These are phyloP conservation scores for Tympanoctomys barrerae DNA, from an alignment of 2,797 vertebrate genomes.

Conservation along the genomic window DNA sequence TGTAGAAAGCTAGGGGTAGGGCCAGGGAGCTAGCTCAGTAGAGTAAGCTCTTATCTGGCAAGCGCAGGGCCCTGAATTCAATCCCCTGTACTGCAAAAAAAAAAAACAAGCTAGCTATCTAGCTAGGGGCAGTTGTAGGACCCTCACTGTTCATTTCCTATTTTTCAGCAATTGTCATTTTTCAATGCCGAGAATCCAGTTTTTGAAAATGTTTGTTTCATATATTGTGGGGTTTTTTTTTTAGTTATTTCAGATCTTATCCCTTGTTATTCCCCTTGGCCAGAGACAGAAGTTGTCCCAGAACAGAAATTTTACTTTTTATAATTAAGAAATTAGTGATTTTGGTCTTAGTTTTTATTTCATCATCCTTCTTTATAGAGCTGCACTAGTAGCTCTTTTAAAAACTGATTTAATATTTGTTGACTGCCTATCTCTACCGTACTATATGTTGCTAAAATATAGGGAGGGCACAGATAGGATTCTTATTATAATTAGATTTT, in stretches of 20 bases:
- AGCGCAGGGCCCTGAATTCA: too few relatives aligned
- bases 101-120: too few relatives aligned
- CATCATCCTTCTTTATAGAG: not conserved
- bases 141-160: not conserved
- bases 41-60: too few relatives aligned
- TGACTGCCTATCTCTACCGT: not conserved
- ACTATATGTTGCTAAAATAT: not conserved
- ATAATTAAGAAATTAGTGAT: not conserved
- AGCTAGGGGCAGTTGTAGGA: not conserved
- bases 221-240: not conserved
- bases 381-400: slow-evolving; percentile 35
- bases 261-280: not conserved
- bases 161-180: not conserved
- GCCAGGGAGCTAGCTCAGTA: too few relatives aligned
- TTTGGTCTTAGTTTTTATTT: slow-evolving; percentile 22
- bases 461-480: not conserved
- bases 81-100: too few relatives aligned
- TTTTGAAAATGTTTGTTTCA: not conserved
- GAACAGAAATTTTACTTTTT: not conserved
- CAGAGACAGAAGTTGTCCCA: slow-evolving; percentile 23
- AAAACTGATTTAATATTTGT: not conserved
- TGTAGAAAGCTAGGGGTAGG: not conserved
- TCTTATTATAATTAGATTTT: slow-evolving; percentile 26
- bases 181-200: not conserved
- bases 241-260: not conserved